Evolutionary conservation across 2,797 vertebrate species (phyloP).

Genomic region (Eutrigla gurnardus): DNA sequence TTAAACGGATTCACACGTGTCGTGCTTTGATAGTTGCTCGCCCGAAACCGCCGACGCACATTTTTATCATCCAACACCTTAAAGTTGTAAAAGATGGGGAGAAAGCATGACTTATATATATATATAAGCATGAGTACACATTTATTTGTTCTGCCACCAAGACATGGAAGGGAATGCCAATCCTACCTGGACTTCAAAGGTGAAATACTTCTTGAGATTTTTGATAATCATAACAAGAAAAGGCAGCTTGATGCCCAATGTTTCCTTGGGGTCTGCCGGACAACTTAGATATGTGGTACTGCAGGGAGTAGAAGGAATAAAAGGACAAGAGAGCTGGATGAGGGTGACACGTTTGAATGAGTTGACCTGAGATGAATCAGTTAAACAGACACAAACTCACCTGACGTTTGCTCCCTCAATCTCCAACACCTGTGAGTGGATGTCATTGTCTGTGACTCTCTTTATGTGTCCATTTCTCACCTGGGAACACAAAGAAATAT

Average conservation of each 20-base stretch:
- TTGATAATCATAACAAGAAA: conserved; percentile 99
- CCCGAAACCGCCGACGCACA: conserved; percentile 92
- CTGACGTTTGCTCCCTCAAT: conserved; percentile 97
- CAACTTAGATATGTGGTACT: conserved; percentile 98
- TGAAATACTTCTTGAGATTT: conserved; percentile 98
- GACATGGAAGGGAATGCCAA: neutral
- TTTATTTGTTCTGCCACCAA: neutral
- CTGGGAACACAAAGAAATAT: conserved; percentile 69
- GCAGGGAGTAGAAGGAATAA: conserved; percentile 12
- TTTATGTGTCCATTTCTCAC: conserved; percentile 98
- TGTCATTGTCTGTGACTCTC: conserved; percentile 95
- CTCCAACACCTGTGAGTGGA: conserved; percentile 95
- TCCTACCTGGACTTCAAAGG: conserved; percentile 96
- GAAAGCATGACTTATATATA: neutral
- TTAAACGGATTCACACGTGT: conserved; percentile 97
- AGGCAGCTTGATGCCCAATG: conserved; percentile 94
- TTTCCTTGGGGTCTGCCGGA: conserved; percentile 97
- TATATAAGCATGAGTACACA: neutral
- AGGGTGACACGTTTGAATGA: neutral
- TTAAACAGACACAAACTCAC: conserved; percentile 73
- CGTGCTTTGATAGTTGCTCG: conserved; percentile 97
- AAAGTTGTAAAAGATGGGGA: neutral
- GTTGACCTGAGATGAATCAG: neutral
- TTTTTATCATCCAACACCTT: conserved; percentile 98
- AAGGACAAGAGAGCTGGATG: neutral